Percentiles rank a stretch among this genome's conserved stretches.
These are phyloP conservation scores for Lampris incognitus DNA, from an alignment of 2,113 vertebrate species.

Conservation along the genomic window DNA sequence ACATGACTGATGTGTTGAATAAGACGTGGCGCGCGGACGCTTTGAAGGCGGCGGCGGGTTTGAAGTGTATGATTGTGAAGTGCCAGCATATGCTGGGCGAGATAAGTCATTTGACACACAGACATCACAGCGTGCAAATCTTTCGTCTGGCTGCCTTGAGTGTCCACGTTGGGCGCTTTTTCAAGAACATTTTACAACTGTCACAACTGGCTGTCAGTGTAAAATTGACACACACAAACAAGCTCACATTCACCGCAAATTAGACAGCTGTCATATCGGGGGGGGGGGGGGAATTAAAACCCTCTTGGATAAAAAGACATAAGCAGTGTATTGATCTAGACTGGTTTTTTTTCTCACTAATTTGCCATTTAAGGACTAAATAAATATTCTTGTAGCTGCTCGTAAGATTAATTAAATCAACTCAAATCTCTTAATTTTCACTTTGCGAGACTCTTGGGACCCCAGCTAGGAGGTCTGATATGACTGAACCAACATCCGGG, in stretches of 20 bases:
- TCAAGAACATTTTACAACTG: slow-evolving; percentile 80
- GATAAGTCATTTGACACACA: slow-evolving; percentile 84
- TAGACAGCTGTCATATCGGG: slow-evolving; percentile 73
- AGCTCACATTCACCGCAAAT: slow-evolving; percentile 69
- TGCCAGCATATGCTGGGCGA: slow-evolving; percentile 79
- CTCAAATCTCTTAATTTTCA: slow-evolving; percentile 34
- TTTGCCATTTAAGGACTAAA: slow-evolving; percentile 68
- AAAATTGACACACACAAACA: slow-evolving; percentile 67
- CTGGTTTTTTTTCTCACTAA: slow-evolving; percentile 56
- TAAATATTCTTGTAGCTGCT: slow-evolving; percentile 50
- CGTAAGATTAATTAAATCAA: slow-evolving; percentile 74
- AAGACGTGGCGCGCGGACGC: slow-evolving; percentile 69
- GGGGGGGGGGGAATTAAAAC: slow-evolving; percentile 42
- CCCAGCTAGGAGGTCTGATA: slow-evolving; percentile 30
- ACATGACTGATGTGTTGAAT: slow-evolving; percentile 80
- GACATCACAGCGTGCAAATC: slow-evolving; percentile 79
- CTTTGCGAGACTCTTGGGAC: slow-evolving; percentile 3
- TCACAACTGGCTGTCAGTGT: slow-evolving; percentile 77
- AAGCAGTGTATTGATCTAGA: slow-evolving; percentile 58
- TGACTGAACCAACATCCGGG: slow-evolving; percentile 38
- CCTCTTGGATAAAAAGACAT: slow-evolving; percentile 61
- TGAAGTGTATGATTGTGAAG: slow-evolving; percentile 84
- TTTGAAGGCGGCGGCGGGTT: slow-evolving; percentile 74
- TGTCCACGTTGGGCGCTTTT: slow-evolving; percentile 71
- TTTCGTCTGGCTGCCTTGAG: slow-evolving; percentile 77